Evolutionary conservation across 2,113 vertebrate species (phyloP).

Genomic region (Pseudorhombus dupliciocellatus): DNA sequence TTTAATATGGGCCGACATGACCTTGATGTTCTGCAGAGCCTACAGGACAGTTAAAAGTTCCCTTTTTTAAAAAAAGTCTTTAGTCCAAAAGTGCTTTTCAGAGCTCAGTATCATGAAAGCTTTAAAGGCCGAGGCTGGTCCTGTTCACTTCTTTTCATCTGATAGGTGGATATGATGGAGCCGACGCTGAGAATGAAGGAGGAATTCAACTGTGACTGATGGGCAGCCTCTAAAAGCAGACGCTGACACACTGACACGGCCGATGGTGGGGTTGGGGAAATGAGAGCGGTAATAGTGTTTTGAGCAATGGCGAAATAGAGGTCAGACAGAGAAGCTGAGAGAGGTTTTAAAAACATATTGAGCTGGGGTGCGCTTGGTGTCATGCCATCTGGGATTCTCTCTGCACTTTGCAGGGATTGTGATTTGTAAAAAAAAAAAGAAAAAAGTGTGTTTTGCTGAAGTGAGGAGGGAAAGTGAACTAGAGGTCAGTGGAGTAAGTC

Average conservation of each 20-base stretch:
- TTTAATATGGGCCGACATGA: constrained; percentile 40
- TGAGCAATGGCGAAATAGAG: constrained; percentile 49
- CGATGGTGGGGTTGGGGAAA: constrained; percentile 9
- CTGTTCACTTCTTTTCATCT: neutral
- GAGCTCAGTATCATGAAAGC: neutral
- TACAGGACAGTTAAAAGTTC: constrained; percentile 5
- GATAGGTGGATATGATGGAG: constrained; percentile 22
- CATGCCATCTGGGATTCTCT: constrained; percentile 23
- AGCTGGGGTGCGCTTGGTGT: constrained; percentile 13
- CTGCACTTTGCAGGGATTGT: constrained; percentile 26
- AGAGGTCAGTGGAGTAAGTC: constrained; percentile 30
- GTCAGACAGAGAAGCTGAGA: constrained; percentile 24
- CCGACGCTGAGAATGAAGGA: constrained; percentile 2
- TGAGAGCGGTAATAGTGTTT: constrained; percentile 3
- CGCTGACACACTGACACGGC: neutral
- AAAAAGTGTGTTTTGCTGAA: constrained; percentile 22
- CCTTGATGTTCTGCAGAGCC: constrained; percentile 33
- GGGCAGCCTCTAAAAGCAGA: constrained; percentile 29
- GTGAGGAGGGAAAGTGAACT: constrained; percentile 34
- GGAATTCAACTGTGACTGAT: constrained; percentile 38
- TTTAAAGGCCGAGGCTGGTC: neutral
- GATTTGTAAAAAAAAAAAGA: neutral
- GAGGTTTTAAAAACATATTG: constrained; percentile 7
- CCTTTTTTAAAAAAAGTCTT: neutral
- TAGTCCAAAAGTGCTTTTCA: neutral